Evolutionary conservation across 2,113 vertebrate species (phyloP), one percentile per base, ranked within the genome.

Genomic region (Pelvicachromis taeniatus): DNA sequence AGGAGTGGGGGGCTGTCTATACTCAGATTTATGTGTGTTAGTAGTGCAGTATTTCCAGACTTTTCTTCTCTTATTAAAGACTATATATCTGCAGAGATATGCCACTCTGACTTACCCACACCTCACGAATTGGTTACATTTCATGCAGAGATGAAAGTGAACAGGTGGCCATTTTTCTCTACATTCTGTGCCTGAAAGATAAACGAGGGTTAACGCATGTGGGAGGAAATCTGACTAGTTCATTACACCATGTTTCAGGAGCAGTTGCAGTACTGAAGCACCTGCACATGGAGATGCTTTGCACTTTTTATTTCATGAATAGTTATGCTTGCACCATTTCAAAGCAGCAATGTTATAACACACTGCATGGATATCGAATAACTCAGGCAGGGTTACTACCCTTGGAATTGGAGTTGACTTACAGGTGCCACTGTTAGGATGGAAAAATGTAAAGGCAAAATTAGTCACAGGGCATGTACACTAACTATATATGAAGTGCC

Each of bases 131-230:
- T 90, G 86, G 91, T 90, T 82, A 65, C 85, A 91, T 92, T 90
- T 90, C 79, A 83, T 78, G 81, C 48, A 1, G 58, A 83, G 78
- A 87, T 92, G 83, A 90, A 87, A 87, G 81, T 48, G 87, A 90
- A 87, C 89, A 93, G 86, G 87, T 92, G 89, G 85, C 85, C 77
- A 86, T 89, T 91, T 90, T 89, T 88, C 88, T 88, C 81, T 77
- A 73, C 86, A 88, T 85, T 86, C 85, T 91, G 89, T 65, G 86
- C 84, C 82, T 88, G 70, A 61, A 78, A 91, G 86, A 94, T 85
- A 93, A 92, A 91, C 82, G 80, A 88, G 89, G 75, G 86, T 84
- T 87, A 89, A 87, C 55, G 26, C 31, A 84, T 88, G 85, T 84
- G 83, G 91, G 88, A 90, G 89, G 90, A 87, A 87, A 86, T 81